Evolutionary conservation across 2,888 invertebrate species (phyloP).

Genomic region (Lasioglossum vierecki): DNA sequence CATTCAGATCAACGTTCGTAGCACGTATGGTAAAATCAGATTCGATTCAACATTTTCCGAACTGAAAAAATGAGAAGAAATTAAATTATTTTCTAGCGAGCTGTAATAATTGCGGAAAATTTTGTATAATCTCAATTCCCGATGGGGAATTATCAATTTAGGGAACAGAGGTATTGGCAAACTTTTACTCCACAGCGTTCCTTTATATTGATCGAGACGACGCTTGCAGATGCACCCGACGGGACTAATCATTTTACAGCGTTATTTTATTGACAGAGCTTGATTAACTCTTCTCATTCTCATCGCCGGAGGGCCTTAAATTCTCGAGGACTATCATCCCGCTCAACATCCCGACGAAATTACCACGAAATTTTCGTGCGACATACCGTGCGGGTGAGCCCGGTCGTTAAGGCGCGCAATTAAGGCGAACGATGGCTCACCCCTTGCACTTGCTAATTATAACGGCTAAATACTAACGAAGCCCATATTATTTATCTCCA

Average conservation of each 20-base stretch:
- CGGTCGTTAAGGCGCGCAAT: conserved; percentile 58
- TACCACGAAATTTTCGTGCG: conserved; percentile 56
- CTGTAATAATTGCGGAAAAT: not conserved
- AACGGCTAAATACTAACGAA: conserved; percentile 53
- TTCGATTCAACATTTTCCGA: no score
- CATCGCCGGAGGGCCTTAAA: conserved; percentile 30
- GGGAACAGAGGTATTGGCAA: not conserved
- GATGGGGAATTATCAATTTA: not conserved
- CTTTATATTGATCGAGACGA: not conserved
- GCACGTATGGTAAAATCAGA: no score
- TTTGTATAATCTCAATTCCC: not conserved
- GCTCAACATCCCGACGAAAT: conserved; percentile 45
- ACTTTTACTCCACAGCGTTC: not conserved
- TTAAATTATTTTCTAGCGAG: not conserved
- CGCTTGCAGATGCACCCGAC: conserved; percentile 32
- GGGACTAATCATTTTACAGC: conserved; percentile 25
- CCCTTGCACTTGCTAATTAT: conserved; percentile 44
- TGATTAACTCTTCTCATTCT: conserved; percentile 46
- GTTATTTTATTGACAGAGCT: conserved; percentile 47
- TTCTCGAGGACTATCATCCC: conserved; percentile 40
- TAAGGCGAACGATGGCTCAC: conserved; percentile 42
- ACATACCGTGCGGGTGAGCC: conserved; percentile 29
- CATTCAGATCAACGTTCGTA: no score
- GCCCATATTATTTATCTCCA: conserved; percentile 37
- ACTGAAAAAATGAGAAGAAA: not conserved